Conservation (phyloP, 2,888 invertebrate genomes). For the Aplocera efformata region DNA sequence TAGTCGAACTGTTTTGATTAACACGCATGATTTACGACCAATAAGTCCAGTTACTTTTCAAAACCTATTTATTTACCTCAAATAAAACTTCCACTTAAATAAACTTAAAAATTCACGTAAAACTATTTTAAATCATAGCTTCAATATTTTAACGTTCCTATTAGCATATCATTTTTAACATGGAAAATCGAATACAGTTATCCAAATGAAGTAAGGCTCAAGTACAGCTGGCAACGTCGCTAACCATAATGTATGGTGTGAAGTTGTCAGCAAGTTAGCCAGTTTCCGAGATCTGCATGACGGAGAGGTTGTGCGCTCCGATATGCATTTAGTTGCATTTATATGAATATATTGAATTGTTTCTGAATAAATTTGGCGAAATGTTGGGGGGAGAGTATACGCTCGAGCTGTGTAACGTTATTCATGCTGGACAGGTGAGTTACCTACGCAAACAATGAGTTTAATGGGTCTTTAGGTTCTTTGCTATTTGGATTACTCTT, state of each 20-base stretch:
- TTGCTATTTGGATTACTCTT: too few relatives aligned
- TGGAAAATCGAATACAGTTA: slow-evolving; percentile 49
- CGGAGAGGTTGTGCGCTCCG: slow-evolving; percentile 42
- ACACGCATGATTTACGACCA: too few relatives aligned
- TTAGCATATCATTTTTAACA: slow-evolving; percentile 29
- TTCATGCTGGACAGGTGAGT: slow-evolving; percentile 92
- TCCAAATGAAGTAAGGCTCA: slow-evolving; percentile 47
- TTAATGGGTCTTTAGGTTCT: too few relatives aligned
- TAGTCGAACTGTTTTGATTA: too few relatives aligned
- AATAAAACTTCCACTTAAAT: slow-evolving; percentile 34
- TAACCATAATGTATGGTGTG: slow-evolving; percentile 36
- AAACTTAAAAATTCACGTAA: background rate
- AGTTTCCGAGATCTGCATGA: slow-evolving; percentile 45
- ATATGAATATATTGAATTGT: slow-evolving; percentile 29
- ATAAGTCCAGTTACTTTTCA: too few relatives aligned
- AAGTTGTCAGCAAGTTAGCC: slow-evolving; percentile 53
- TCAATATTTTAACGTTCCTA: slow-evolving; percentile 15
- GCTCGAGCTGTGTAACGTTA: slow-evolving; percentile 92
- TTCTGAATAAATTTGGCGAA: slow-evolving; percentile 39
- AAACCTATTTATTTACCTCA: too few relatives aligned
- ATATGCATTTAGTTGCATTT: slow-evolving; percentile 38
- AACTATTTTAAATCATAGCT: background rate
- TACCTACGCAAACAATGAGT: too few relatives aligned
- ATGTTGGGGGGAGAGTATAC: slow-evolving; percentile 93
- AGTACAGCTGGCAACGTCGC: slow-evolving; percentile 63